These are phyloP conservation scores for Zygothrica quintamaculata DNA, from an alignment of 2,888 invertebrate species.

Conservation along the genomic window DNA sequence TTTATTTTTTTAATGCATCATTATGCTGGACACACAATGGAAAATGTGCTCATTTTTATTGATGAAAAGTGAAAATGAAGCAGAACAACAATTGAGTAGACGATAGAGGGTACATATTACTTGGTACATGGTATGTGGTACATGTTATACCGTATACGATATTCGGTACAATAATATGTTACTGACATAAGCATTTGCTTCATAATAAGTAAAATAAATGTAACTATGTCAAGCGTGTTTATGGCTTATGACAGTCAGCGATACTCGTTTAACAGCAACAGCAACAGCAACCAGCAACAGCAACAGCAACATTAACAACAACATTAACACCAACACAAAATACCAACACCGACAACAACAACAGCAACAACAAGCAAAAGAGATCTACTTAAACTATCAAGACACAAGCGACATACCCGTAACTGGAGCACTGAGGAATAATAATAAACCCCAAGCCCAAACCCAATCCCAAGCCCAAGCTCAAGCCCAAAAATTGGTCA, in stretches of 20 bases:
- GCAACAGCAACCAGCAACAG: constrained; percentile 25
- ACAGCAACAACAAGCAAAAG: constrained; percentile 15
- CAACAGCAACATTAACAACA: constrained; percentile 19
- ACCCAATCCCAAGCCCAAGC: no score
- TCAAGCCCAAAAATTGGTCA: constrained; percentile 38
- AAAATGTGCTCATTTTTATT: constrained; percentile 52
- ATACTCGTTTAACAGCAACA: constrained; percentile 55
- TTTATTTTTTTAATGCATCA: constrained; percentile 11
- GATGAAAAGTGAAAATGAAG: constrained; percentile 65
- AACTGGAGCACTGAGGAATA: constrained; percentile 68
- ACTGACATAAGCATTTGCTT: constrained; percentile 44
- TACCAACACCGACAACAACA: constrained; percentile 18
- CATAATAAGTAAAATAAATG: constrained; percentile 61
- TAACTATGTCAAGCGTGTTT: constrained; percentile 65
- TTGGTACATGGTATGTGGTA: neutral
- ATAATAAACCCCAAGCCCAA: constrained; percentile 53
- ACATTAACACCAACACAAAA: constrained; percentile 10
- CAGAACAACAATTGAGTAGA: constrained; percentile 8
- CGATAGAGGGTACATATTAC: neutral
- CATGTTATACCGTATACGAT: neutral
- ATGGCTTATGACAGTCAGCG: constrained; percentile 53
- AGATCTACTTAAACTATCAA: constrained; percentile 1
- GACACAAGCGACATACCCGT: constrained; percentile 6
- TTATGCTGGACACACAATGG: constrained; percentile 24
- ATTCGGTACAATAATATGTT: no score